Percentiles rank a stretch among this genome's conserved stretches.
Conservation (phyloP, 2,797 vertebrate genomes). For the Sebastes vulpes region DNA sequence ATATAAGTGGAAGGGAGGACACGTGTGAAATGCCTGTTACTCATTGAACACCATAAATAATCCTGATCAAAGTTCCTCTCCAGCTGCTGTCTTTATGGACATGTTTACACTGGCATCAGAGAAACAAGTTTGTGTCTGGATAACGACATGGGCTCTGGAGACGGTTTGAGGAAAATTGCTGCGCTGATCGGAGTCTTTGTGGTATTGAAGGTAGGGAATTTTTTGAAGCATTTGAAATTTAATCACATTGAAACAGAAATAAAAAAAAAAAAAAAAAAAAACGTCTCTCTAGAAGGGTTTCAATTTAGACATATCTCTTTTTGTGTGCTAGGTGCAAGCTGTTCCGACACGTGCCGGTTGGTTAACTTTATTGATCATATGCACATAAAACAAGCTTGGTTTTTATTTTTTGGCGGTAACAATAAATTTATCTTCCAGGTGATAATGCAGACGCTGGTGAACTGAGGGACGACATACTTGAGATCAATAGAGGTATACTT, state of each 20-base stretch:
- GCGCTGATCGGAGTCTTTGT: constrained; percentile 53
- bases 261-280: rapidly evolving
- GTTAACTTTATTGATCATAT: constrained; percentile 3
- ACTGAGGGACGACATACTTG: constrained; percentile 87
- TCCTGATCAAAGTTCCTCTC: constrained; percentile 75
- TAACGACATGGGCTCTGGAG: constrained; percentile 60
- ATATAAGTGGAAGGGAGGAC: neutral
- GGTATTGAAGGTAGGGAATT: constrained; percentile 63
- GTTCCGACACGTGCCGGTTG: constrained; percentile 61
- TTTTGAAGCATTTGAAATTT: neutral
- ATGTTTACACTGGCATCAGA: constrained; percentile 15
- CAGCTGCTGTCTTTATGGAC: constrained; percentile 22
- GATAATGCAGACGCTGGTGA: constrained; percentile 79
- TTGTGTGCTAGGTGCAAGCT: constrained; percentile 67
- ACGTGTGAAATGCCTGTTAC: constrained; percentile 33
- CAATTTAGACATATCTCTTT: neutral
- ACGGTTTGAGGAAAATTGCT: constrained; percentile 14
- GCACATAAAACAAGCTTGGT: neutral
- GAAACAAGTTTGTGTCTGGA: neutral
- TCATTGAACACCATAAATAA: constrained; percentile 42
- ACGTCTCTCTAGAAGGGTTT: neutral
- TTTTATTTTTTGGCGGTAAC: neutral
- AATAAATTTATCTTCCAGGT: constrained; percentile 60
- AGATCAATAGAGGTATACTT: constrained; percentile 89
- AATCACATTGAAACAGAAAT: neutral